phyloP scores from a whole-genome alignment of 2,888 invertebrate species.

The Eupithecia pulchellata region DNA sequence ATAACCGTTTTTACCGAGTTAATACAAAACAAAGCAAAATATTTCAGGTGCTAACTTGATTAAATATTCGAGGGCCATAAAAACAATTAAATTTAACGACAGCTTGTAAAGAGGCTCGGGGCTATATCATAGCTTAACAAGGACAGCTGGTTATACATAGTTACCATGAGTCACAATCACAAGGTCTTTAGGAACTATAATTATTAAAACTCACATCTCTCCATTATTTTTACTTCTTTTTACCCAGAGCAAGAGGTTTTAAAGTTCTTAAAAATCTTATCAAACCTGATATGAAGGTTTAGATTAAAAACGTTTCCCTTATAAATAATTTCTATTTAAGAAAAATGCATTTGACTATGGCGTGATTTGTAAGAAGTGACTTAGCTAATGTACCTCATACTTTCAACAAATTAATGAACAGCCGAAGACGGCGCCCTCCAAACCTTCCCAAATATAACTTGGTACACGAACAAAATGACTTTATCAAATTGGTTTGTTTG shows the following conservation, averaged over 20 bases:
- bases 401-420: constrained; percentile 35
- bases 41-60: constrained; percentile 39
- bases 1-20: constrained; percentile 12
- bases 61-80: constrained; percentile 40
- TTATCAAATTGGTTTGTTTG: constrained; percentile 16
- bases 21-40: constrained; percentile 32
- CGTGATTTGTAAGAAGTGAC: not conserved
- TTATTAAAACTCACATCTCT: no score
- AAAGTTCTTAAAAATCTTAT: no score
- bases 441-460: constrained; percentile 23
- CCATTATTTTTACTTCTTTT: no score
- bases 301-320: no score
- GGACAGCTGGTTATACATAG: constrained; percentile 13
- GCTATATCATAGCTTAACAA: constrained; percentile 11
- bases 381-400: not conserved
- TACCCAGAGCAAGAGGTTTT: no score
- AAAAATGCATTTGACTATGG: not conserved
- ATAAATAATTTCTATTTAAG: no score
- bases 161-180: no score
- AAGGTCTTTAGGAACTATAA: no score
- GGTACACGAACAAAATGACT: constrained; percentile 8
- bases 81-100: constrained; percentile 46
- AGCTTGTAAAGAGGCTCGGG: constrained; percentile 34
- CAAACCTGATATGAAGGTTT: no score
- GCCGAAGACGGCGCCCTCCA: constrained; percentile 26